Evolutionary conservation across 1,140 invertebrate species (phyloP), one percentile per base, ranked within the genome.

Genomic region (Dryas iulia): DNA sequence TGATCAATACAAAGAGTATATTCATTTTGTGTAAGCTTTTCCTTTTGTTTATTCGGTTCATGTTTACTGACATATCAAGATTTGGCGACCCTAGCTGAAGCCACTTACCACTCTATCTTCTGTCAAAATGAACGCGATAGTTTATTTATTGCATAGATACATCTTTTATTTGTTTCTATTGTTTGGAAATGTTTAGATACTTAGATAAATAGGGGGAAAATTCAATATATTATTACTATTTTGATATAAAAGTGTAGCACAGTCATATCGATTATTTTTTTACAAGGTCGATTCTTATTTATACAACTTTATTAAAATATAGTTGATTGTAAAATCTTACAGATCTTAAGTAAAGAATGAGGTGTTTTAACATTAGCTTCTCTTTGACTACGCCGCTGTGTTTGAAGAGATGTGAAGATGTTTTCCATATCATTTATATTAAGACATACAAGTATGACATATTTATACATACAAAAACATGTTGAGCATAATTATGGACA

Each of bases 81-180:
- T 62, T 52, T 53, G 59, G 35, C 59, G 59, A 52, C 59, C 59
- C 59, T 18, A 53, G 59, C 26, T 62, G 39, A 59, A 52, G 35
- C 56, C 64, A 59, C 56, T 66, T 59, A 14, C 59, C 64, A 66
- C 64, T 57, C 56, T 66, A 59, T 66, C 23, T 66, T 18, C 33
- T 66, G 33, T 66, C 64, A 53, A 28, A 25, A 35, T 66, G 35
- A 57, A 66, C 30, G 54, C 53, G 56, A 35, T 58, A 59, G 33
- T 66, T 66, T 66, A 59, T 66, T 66, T 62, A 62, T 62, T 62
- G 47, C 53, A 56, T 4, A 66, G 26, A 58, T 59, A 66, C 18
- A 66, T 59, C 56, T 66, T 66, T 66, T 66, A 47, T 52, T 47
- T 52, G 35, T 30, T 35, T 5, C 47, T 25, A 47, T 35, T 66